phyloP scores from a whole-genome alignment of 2,113 vertebrate genomes.

The Stomatorhinus ivindoensis region DNA sequence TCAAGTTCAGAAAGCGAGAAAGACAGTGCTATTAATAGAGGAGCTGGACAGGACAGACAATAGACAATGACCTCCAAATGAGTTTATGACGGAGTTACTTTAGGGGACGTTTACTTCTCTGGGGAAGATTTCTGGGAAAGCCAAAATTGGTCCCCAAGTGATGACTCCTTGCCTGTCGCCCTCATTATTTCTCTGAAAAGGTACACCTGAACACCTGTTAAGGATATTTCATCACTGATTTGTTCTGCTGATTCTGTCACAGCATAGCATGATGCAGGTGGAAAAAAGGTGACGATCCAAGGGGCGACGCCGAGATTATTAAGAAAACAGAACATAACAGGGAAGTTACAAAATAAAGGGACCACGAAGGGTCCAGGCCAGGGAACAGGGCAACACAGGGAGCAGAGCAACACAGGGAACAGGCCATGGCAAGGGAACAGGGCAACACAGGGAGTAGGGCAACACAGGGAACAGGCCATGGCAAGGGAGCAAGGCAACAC shows the following conservation, averaged over 20 bases:
- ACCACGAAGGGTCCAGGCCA: too few relatives aligned
- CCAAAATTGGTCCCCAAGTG: neutral
- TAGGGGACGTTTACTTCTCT: neutral
- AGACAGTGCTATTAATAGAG: constrained; percentile 20
- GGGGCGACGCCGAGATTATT: too few relatives aligned
- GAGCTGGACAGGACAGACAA: constrained; percentile 11
- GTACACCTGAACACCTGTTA: neutral
- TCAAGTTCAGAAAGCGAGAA: constrained; percentile 27
- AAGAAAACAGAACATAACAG: too few relatives aligned
- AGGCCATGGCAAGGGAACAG: too few relatives aligned
- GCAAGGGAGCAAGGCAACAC: too few relatives aligned
- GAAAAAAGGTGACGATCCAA: too few relatives aligned
- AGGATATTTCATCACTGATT: neutral
- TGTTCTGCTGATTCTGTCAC: neutral
- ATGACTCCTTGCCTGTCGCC: neutral
- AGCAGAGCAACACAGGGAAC: too few relatives aligned
- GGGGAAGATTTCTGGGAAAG: neutral
- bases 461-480: too few relatives aligned
- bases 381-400: too few relatives aligned
- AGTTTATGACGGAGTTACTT: neutral
- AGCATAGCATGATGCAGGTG: too few relatives aligned
- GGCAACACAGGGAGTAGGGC: too few relatives aligned
- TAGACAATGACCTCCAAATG: neutral
- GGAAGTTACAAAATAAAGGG: too few relatives aligned
- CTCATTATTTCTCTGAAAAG: neutral